Percentiles rank a stretch among this genome's conserved stretches.
Evolutionary conservation across 2,797 vertebrate genomes (phyloP).

Genomic region (Coracias cyanogaster): DNA sequence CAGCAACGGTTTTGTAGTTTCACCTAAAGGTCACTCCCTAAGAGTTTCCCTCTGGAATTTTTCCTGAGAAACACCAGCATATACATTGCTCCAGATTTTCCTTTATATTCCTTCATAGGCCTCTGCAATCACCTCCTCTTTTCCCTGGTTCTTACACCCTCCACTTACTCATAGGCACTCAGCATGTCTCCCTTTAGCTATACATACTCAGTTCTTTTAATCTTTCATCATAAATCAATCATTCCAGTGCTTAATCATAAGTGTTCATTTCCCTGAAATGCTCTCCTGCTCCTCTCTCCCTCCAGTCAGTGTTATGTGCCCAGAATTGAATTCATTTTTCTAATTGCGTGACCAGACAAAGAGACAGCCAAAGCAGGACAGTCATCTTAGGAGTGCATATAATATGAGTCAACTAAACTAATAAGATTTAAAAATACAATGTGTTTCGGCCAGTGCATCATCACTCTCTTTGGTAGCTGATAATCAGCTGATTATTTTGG

Average conservation of each 20-base stretch:
- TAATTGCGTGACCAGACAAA: background rate
- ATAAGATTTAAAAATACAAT: background rate
- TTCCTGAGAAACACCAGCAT: background rate
- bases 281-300: background rate
- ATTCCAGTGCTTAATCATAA: conserved; percentile 45
- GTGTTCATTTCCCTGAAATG: background rate
- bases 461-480: background rate
- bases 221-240: conserved; percentile 75
- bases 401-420: background rate
- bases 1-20: background rate
- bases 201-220: conserved; percentile 67
- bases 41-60: background rate
- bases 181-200: conserved; percentile 72
- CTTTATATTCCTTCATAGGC: background rate
- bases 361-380: background rate
- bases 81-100: background rate
- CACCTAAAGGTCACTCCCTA: background rate
- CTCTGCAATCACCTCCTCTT: background rate
- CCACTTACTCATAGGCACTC: conserved; percentile 30
- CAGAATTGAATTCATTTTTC: background rate
- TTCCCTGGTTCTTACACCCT: conserved; percentile 4
- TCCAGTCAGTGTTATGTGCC: background rate
- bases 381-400: background rate
- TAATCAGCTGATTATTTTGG: background rate
- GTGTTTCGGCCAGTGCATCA: background rate